Base-by-base conservation (phyloP, 2,888 invertebrate species). In the Tenodera sinensis region DNA sequence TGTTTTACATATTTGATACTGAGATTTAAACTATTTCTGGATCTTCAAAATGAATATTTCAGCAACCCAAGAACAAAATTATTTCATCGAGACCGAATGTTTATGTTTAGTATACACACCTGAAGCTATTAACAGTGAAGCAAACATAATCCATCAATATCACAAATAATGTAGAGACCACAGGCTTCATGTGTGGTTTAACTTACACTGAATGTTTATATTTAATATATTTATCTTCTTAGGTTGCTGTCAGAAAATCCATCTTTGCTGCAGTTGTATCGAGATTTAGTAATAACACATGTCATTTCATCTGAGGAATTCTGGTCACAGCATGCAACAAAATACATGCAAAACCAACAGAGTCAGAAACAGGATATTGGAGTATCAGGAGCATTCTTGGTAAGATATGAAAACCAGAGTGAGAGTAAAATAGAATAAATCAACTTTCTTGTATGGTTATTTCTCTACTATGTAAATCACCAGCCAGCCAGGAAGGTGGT, bases 221-320 rank as follows among this genome's bases (percentile, higher is more conserved):
- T 27, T 28, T 27, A 42, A 42, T 42, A 1, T 83, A 14, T 30
- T 83, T 25, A 27, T 89, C 85, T 47, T 92, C 90, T 87, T 93
- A 97, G 97, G 92, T 94, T 99, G 92, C 93, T 99, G 83, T 96
- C 97, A 83, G 97, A 98, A 91, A 97, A 99, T 95, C 98, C 98
- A 8, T 96, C 96, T 90, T 94, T 99, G 88, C 96, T 98, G 92
- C 98, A 98, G 94, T 95, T 99, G 90, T 99, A 99, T 93, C 97
- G 98, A 94, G 99, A 99, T 94, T 95, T 99, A 92, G 99, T 99
- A 27, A 98, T 98, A 93, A 98, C 98, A 83, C 97, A 98, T 93
- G 98, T 99, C 83, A 96, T 99, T 91, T 96, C 97, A 84, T 97
- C 99, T 89, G 99, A 99, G 93, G 99, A 99, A 93, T 99, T 99